Base-by-base conservation (phyloP, 2,797 vertebrate genomes). In the Naso thynnoides region DNA sequence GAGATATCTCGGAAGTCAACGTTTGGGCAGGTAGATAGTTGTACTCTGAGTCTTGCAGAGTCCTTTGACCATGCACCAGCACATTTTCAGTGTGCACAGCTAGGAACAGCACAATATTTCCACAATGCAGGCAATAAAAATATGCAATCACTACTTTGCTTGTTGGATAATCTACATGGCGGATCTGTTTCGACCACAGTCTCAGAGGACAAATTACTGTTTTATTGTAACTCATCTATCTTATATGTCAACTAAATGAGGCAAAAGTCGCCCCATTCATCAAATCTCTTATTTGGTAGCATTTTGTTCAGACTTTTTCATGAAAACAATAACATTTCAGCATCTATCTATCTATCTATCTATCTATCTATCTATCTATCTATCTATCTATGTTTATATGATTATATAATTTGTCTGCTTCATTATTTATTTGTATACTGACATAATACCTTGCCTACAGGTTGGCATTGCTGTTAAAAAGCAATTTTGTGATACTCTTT, bases 41-140 rank as follows among this genome's bases (percentile, higher is more conserved):
- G 61, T 27, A 52, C 54, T 79, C 29, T 57, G 61, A 56, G 41
- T 62, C 36, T 67, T 44, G 33, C 33, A 31, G 36, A 67, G 52
- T 70, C 45, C 47, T 76, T n/a, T 42, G 63, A 73, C 56, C 76
- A 65, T n/a, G 52, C 84, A 91, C 87, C 83, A 83, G 84, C 73
- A 86, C 33, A 65, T 77, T 69, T 78, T 81, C 69, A 52, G 62
- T 86, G 71, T 83, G 15, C 63, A 75, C 79, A 74, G 72, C 65
- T 70, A 85, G 75, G 65, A 69, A 72, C 68, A 63, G 65, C 68
- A 82, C 80, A 86, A 75, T 75, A 81, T 77, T 57, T 70, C 65
- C 71, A 78, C 62, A 73, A 76, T 64, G 74, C 76, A 86, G 53
- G 81, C 87, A 91, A 89, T 87, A 86, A 63, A 70, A 70, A 78